Percentiles rank a stretch among this genome's conserved stretches.
These are phyloP conservation scores for Tigriopus japonicus DNA, from an alignment of 1,140 invertebrate species.

Conservation along the genomic window DNA sequence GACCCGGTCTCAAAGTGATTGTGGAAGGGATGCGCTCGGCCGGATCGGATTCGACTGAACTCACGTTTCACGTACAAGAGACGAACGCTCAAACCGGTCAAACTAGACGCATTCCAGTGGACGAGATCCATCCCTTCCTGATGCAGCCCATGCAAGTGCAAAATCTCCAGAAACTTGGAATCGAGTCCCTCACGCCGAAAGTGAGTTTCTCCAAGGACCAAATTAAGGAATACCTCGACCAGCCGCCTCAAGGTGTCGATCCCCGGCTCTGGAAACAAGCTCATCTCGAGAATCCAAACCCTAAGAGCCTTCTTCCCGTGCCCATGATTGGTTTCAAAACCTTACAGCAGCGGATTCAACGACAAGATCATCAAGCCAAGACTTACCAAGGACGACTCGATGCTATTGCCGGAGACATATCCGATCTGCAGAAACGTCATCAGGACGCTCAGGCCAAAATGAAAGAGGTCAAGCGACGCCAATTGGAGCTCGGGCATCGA, in stretches of 20 bases:
- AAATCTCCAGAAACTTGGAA: slow-evolving; percentile 19
- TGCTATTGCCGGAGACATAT: slow-evolving; percentile 51
- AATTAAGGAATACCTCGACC: slow-evolving; percentile 69
- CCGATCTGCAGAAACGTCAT: slow-evolving; percentile 42
- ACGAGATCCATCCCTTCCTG: slow-evolving; percentile 21
- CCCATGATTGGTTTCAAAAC: slow-evolving; percentile 76
- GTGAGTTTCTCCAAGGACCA: slow-evolving; percentile 30
- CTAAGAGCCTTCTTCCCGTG: slow-evolving; percentile 58
- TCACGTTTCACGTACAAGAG: slow-evolving; percentile 9
- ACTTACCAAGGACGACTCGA: slow-evolving; percentile 40
- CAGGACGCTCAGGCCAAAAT: slow-evolving; percentile 48
- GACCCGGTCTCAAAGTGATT: slow-evolving; percentile 8
- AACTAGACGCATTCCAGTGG: slow-evolving; percentile 20
- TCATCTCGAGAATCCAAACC: slow-evolving; percentile 74
- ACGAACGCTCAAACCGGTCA: neutral
- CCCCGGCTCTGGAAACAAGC: slow-evolving; percentile 56
- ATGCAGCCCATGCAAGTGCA: slow-evolving; percentile 20
- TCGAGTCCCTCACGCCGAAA: slow-evolving; percentile 16
- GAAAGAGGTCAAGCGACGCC: slow-evolving; percentile 48
- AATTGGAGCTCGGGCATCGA: slow-evolving; percentile 52
- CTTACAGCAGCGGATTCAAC: slow-evolving; percentile 59
- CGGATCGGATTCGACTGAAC: neutral
- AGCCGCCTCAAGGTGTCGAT: slow-evolving; percentile 50
- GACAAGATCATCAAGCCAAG: slow-evolving; percentile 27
- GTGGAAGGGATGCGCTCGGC: neutral